Evolutionary conservation across 2,888 invertebrate species (phyloP).

Genomic region (Cantharis lateralis): DNA sequence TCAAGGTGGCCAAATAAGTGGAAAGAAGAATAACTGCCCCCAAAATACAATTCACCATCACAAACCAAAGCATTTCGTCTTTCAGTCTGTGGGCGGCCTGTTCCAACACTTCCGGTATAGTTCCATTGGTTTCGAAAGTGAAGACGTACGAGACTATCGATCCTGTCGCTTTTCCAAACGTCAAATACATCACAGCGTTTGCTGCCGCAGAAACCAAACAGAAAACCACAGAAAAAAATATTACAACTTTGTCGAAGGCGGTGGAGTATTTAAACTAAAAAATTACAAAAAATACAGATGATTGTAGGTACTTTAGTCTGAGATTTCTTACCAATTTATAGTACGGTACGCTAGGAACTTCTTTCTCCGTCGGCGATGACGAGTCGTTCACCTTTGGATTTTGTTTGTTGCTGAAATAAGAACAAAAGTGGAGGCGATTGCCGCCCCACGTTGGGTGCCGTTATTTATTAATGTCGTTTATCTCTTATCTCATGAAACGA

Average conservation of each 20-base stretch:
- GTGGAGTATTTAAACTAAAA: slow-evolving; percentile 71
- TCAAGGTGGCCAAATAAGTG: slow-evolving; percentile 67
- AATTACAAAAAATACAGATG: neutral
- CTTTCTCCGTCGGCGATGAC: neutral
- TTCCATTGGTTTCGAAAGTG: neutral
- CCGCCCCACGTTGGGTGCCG: no score
- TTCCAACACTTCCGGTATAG: slow-evolving; percentile 31
- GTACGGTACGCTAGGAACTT: neutral
- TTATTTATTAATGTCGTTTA: no score
- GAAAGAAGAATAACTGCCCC: slow-evolving; percentile 65
- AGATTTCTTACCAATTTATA: neutral
- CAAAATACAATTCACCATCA: slow-evolving; percentile 65
- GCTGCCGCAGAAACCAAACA: slow-evolving; percentile 65
- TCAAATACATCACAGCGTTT: slow-evolving; percentile 70
- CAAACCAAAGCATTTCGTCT: slow-evolving; percentile 60
- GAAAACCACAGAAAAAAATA: slow-evolving; percentile 62
- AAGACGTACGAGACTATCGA: slow-evolving; percentile 59
- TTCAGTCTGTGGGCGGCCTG: slow-evolving; percentile 55
- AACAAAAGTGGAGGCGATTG: no score
- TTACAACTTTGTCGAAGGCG: slow-evolving; percentile 60
- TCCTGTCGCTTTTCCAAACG: slow-evolving; percentile 68
- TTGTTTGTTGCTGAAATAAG: neutral
- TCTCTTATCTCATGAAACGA: no score
- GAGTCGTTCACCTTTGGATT: neutral
- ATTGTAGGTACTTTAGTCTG: neutral